These are phyloP conservation scores for Diarsia dahlii DNA, from an alignment of 2,888 invertebrate species.

Conservation along the genomic window DNA sequence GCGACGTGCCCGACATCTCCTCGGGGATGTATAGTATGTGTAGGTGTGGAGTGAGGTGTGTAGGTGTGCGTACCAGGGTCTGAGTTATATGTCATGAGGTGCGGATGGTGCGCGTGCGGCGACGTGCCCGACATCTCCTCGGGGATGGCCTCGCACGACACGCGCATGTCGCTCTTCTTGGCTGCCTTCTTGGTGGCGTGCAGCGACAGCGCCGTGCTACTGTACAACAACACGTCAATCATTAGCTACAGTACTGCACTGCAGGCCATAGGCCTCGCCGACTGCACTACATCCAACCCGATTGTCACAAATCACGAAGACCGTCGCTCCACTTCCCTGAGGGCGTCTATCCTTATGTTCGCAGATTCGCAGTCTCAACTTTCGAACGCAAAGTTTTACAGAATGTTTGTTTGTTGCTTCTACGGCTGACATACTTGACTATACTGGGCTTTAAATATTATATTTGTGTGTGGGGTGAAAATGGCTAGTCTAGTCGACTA, in stretches of 20 bases:
- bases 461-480: background rate
- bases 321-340: background rate
- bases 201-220: conserved; percentile 76
- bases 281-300: background rate
- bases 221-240: conserved; percentile 8
- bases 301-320: background rate
- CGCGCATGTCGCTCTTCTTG: conserved; percentile 95
- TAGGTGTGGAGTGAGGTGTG: conserved; percentile 30
- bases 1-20: no score
- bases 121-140: conserved; percentile 95
- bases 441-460: background rate
- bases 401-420: background rate
- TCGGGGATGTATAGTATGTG: background rate
- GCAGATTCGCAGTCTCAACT: background rate
- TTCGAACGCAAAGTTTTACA: background rate
- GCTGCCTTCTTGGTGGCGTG: conserved; percentile 91
- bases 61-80: conserved; percentile 78
- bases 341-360: background rate
- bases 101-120: conserved; percentile 64
- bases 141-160: conserved; percentile 97
- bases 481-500: background rate
- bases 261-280: no score
- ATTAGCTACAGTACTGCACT: background rate
- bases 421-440: background rate
- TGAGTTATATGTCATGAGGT: conserved; percentile 85